Evolutionary conservation across 2,888 invertebrate species (phyloP).

Genomic region (Ephialtes manifestator): DNA sequence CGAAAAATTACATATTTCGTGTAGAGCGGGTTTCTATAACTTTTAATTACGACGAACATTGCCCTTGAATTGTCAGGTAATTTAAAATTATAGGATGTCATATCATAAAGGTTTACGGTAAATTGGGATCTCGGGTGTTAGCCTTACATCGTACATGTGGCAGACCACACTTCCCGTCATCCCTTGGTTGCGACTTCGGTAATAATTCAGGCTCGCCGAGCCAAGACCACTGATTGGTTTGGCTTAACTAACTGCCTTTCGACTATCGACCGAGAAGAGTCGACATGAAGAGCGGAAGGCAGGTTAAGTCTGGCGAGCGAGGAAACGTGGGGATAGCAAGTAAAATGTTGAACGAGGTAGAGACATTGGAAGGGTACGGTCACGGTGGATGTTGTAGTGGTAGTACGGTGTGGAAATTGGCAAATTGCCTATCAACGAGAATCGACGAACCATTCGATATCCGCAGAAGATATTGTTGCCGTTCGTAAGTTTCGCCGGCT

Average conservation of each 20-base stretch:
- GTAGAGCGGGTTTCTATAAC: too few species aligned
- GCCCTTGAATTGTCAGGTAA: too few species aligned
- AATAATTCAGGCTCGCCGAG: conserved; percentile 33
- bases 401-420: conserved; percentile 73
- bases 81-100: not conserved
- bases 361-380: conserved; percentile 31
- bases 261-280: conserved; percentile 42
- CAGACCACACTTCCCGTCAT: not conserved
- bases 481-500: conserved; percentile 54
- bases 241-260: conserved; percentile 49
- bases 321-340: conserved; percentile 33
- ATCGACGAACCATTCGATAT: conserved; percentile 79
- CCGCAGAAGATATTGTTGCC: conserved; percentile 75
- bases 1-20: too few species aligned
- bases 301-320: conserved; percentile 13
- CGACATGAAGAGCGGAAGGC: conserved; percentile 24
- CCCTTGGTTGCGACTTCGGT: conserved; percentile 3
- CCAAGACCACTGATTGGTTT: conserved; percentile 48
- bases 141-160: not conserved
- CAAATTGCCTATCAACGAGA: conserved; percentile 79
- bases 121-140: not conserved
- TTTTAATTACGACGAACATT: too few species aligned
- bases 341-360: conserved; percentile 32
- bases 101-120: not conserved
- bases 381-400: not conserved